A percentile compares a stretch with the other conserved stretches of the same genome.
Evolutionary conservation across 2,888 invertebrate species (phyloP).

Genomic region (Tetragnatha montana): DNA sequence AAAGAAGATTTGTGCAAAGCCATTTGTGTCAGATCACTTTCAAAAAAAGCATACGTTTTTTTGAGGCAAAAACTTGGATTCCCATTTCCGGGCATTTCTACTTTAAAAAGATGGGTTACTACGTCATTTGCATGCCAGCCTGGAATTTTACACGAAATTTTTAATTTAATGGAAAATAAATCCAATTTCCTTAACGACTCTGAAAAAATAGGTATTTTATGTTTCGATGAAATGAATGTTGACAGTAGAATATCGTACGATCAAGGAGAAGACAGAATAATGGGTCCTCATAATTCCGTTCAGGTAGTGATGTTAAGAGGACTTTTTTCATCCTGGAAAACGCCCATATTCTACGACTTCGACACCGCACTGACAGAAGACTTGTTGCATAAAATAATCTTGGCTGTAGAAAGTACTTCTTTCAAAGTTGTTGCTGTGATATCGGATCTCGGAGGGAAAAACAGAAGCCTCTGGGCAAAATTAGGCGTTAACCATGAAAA

Average conservation of each 20-base stretch:
- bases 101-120: neutral
- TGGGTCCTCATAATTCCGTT: neutral
- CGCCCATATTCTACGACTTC: neutral
- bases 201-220: neutral
- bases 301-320: neutral
- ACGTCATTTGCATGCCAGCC: neutral
- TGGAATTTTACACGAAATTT: neutral
- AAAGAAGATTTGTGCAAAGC: neutral
- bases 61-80: neutral
- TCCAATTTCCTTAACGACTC: neutral
- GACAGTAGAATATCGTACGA: neutral
- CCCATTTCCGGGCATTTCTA: neutral
- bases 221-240: neutral
- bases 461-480: neutral
- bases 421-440: neutral
- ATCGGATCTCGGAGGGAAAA: too few relatives aligned
- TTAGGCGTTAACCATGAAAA: neutral
- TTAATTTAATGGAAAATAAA: neutral
- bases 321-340: too few relatives aligned
- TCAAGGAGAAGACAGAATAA: neutral
- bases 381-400: neutral
- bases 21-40: neutral
- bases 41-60: neutral
- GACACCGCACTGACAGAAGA: neutral
- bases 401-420: neutral